phyloP scores from a whole-genome alignment of 2,888 invertebrate species.

The Tortricodes alternella region DNA sequence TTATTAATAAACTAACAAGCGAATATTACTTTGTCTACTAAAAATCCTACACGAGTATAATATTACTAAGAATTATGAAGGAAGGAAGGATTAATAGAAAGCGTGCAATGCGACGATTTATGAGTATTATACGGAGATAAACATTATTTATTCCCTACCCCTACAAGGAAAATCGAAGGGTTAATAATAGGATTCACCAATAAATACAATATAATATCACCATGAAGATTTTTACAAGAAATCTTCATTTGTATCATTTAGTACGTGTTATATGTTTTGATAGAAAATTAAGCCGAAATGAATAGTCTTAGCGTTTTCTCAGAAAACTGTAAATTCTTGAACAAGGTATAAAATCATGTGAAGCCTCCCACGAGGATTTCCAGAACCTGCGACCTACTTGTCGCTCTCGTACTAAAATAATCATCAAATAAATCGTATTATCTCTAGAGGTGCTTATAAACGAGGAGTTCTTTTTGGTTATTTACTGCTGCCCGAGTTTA shows the following conservation, averaged over 20 bases:
- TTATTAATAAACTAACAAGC: no score
- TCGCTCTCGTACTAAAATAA: no score
- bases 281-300: no score
- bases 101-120: constrained; percentile 10
- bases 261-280: neutral
- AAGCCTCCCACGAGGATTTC: no score
- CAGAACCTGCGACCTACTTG: no score
- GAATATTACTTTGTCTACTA: neutral
- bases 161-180: constrained; percentile 8
- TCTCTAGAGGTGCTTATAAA: no score
- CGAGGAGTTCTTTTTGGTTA: no score
- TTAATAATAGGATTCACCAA: constrained; percentile 6
- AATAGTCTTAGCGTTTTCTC: no score
- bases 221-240: neutral
- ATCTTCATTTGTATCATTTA: neutral
- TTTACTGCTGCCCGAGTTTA: no score
- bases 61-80: neutral
- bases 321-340: no score
- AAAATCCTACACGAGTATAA: neutral
- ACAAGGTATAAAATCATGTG: no score
- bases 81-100: constrained; percentile 2
- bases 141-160: constrained; percentile 20
- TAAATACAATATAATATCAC: neutral
- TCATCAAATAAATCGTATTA: no score
- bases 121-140: constrained; percentile 18